Conservation (phyloP, 2,113 vertebrate genomes). For the Stictonetta naevosa region DNA sequence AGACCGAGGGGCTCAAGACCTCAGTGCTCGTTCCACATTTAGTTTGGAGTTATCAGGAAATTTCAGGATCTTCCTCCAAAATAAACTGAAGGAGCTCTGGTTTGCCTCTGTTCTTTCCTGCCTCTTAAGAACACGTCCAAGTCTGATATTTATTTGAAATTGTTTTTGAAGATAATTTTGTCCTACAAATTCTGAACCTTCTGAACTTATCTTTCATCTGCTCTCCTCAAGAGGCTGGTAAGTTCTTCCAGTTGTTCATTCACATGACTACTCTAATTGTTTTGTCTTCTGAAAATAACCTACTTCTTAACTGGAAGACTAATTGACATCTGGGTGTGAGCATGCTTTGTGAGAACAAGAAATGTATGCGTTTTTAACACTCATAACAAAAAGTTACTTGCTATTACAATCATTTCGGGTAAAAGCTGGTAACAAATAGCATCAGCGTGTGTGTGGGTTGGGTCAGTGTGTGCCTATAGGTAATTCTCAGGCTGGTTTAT, state of each 20-base stretch:
- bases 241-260: background rate
- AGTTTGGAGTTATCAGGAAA: background rate
- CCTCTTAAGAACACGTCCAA: background rate
- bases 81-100: background rate
- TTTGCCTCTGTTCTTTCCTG: background rate
- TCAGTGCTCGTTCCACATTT: background rate
- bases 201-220: background rate
- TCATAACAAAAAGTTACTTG: background rate
- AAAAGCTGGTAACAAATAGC: background rate
- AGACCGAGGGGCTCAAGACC: background rate
- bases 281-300: background rate
- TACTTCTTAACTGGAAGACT: background rate
- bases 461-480: background rate
- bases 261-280: background rate
- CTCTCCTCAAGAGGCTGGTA: background rate
- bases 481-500: background rate
- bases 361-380: background rate
- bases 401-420: background rate
- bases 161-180: conserved; percentile 1
- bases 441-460: background rate
- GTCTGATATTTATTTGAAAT: background rate
- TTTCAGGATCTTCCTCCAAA: background rate
- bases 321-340: background rate
- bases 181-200: background rate
- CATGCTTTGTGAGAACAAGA: background rate